Conservation (phyloP, 1,140 invertebrate species). For the Lordiphosa mommai region DNA sequence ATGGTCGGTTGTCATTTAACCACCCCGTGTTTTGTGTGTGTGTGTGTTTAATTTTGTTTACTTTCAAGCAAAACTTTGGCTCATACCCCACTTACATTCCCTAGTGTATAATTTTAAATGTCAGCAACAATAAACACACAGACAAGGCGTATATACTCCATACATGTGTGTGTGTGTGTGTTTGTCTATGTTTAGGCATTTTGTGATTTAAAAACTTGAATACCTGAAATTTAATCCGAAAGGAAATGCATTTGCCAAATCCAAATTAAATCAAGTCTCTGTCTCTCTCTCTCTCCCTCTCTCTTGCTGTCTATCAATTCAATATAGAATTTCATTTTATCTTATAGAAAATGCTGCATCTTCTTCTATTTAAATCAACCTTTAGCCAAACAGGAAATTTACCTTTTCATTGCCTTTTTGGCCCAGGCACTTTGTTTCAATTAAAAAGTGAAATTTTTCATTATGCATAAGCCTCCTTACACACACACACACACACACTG, state of each 20-base stretch:
- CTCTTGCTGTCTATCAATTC: no score
- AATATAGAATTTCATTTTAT: no score
- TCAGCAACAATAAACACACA: slow-evolving; percentile 57
- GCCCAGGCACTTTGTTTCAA: slow-evolving; percentile 37
- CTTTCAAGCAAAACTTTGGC: slow-evolving; percentile 56
- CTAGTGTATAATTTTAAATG: slow-evolving; percentile 74
- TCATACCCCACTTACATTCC: slow-evolving; percentile 48
- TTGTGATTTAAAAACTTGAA: slow-evolving; percentile 20
- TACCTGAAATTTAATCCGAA: slow-evolving; percentile 39
- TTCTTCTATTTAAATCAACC: no score
- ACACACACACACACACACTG: no score
- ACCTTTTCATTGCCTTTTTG: slow-evolving; percentile 20
- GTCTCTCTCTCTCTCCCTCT: no score
- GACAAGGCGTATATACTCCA: slow-evolving; percentile 14
- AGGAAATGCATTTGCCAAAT: not conserved
- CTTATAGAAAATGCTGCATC: no score
- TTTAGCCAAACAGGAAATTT: slow-evolving; percentile 2
- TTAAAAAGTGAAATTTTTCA: slow-evolving; percentile 28
- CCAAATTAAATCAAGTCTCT: no score
- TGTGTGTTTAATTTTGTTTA: slow-evolving; percentile 69
- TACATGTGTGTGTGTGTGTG: not conserved
- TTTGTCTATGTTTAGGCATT: slow-evolving; percentile 13
- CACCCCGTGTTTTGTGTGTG: not conserved
- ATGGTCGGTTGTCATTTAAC: slow-evolving; percentile 48
- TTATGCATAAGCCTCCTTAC: no score